These are phyloP conservation scores for Tauraco hartlaubi DNA, from an alignment of 2,797 vertebrate species.

Conservation along the genomic window DNA sequence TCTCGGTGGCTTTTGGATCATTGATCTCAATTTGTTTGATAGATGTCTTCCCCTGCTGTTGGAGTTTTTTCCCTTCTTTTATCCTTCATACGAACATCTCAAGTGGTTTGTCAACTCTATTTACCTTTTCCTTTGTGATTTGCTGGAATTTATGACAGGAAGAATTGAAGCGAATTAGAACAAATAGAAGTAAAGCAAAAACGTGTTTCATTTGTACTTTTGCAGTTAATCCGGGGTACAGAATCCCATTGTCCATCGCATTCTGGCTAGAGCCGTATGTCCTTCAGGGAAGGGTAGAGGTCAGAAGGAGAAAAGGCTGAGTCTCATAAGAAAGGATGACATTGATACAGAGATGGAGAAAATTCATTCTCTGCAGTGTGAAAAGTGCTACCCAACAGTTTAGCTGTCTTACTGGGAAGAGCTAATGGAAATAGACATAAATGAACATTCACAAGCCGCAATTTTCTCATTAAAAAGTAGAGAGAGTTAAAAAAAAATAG, in stretches of 20 bases:
- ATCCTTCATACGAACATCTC: background rate
- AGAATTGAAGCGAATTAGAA: background rate
- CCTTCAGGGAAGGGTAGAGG: constrained; percentile 24
- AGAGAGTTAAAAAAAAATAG: constrained; percentile 32
- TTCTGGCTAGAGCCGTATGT: background rate
- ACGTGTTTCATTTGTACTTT: background rate
- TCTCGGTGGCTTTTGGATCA: background rate
- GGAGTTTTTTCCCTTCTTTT: background rate
- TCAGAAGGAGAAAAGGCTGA: background rate
- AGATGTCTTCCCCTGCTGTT: background rate
- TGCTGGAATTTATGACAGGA: background rate
- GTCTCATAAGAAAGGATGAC: background rate
- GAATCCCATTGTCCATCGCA: background rate
- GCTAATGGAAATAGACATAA: constrained; percentile 52
- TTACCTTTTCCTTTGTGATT: background rate
- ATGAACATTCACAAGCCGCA: constrained; percentile 34
- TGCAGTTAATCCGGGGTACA: background rate
- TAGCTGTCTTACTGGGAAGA: constrained; percentile 2
- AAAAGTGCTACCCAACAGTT: constrained; percentile 14
- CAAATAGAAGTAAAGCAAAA: background rate
- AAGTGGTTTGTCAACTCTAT: background rate
- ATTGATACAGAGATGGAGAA: background rate
- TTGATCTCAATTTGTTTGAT: background rate
- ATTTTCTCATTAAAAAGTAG: constrained; percentile 67
- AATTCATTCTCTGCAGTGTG: constrained; percentile 25